These are phyloP conservation scores for Plecotus auritus DNA, from an alignment of 2,113 vertebrate species.

Conservation along the genomic window DNA sequence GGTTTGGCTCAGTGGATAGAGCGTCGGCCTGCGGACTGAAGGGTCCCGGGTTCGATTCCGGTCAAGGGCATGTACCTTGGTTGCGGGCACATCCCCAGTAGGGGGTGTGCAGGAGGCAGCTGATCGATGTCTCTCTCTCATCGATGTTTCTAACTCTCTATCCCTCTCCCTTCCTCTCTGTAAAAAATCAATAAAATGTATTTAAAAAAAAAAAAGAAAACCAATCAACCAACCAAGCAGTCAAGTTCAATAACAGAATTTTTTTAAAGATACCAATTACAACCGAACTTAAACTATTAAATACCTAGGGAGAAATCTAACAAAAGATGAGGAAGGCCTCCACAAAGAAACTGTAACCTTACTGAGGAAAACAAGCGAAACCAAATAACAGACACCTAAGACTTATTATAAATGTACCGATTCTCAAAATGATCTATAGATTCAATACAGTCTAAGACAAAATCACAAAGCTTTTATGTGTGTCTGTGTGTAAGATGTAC, in stretches of 20 bases:
- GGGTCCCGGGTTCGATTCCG: too few species aligned
- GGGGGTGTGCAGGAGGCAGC: too few species aligned
- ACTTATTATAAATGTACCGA: not conserved
- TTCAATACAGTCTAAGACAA: not conserved
- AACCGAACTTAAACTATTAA: constrained; percentile 8
- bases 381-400: not conserved
- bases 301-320: not conserved
- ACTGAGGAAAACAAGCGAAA: not conserved
- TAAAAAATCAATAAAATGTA: too few species aligned
- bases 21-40: too few species aligned
- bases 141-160: too few species aligned
- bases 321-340: not conserved
- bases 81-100: too few species aligned
- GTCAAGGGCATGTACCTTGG: too few species aligned
- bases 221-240: not conserved
- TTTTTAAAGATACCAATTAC: not conserved
- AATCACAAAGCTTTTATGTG: not conserved
- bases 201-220: too few species aligned
- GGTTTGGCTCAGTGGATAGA: too few species aligned
- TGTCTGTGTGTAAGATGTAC: not conserved
- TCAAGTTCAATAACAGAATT: not conserved
- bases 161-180: too few species aligned
- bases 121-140: too few species aligned
- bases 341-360: not conserved
- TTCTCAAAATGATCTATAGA: not conserved